Evolutionary conservation across 2,113 vertebrate genomes (phyloP).

Genomic region (Engystomops pustulosus): DNA sequence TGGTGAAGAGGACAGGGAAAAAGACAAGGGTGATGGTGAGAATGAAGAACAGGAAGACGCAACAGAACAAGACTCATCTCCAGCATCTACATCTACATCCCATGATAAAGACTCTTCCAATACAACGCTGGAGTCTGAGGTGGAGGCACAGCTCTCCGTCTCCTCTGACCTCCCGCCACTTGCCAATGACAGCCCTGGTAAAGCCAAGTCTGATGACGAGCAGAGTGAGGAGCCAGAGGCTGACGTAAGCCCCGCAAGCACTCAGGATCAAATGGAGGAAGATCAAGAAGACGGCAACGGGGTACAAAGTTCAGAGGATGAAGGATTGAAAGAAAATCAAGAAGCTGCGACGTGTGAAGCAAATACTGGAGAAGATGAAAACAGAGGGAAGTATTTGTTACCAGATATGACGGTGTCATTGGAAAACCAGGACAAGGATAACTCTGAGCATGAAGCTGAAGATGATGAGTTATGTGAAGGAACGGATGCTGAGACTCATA

Average conservation of each 20-base stretch:
- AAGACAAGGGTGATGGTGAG: constrained; percentile 62
- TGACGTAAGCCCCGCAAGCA: constrained; percentile 20
- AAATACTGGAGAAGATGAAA: neutral
- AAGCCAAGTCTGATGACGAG: neutral
- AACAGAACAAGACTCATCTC: neutral
- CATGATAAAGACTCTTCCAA: neutral
- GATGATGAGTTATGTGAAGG: neutral
- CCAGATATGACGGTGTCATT: neutral
- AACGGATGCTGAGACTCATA: neutral
- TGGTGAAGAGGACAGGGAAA: constrained; percentile 54
- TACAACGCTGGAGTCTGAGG: neutral
- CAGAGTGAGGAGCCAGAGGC: constrained; percentile 67
- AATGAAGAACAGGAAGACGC: constrained; percentile 75
- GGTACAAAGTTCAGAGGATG: neutral
- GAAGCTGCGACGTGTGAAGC: neutral
- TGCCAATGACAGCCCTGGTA: neutral
- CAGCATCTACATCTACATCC: neutral
- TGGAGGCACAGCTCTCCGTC: neutral
- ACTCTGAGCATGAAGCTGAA: neutral
- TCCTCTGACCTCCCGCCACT: neutral
- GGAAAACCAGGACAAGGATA: neutral
- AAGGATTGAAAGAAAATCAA: neutral
- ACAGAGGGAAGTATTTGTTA: neutral
- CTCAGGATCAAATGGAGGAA: neutral
- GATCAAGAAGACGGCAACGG: neutral